phyloP scores from a whole-genome alignment of 2,888 invertebrate genomes.

The Callyntrura sp. region DNA sequence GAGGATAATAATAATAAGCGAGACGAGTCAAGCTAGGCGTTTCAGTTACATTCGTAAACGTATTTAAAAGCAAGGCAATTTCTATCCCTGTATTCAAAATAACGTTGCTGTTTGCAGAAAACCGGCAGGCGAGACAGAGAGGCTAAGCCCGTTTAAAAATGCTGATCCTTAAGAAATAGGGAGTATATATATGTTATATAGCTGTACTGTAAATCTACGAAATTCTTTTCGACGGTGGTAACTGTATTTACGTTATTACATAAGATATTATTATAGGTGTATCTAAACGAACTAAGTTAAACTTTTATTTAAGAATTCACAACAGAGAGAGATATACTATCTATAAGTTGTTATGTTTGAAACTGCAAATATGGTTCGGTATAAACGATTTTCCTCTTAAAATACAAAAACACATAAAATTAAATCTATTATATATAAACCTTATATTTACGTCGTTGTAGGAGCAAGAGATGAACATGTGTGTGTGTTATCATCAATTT shows the following conservation, averaged over 20 bases:
- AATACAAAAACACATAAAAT: slow-evolving; percentile 46
- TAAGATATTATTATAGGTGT: slow-evolving; percentile 2
- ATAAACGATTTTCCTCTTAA: slow-evolving; percentile 66
- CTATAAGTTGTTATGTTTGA: slow-evolving; percentile 79
- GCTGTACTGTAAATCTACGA: neutral
- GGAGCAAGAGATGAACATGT: slow-evolving; percentile 77
- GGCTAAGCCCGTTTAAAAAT: slow-evolving; percentile 57
- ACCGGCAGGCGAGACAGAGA: slow-evolving; percentile 18
- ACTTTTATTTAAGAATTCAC: slow-evolving; percentile 73
- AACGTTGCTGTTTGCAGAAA: slow-evolving; percentile 41
- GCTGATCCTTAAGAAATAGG: slow-evolving; percentile 58
- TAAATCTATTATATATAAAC: slow-evolving; percentile 44
- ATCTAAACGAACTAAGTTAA: slow-evolving; percentile 61
- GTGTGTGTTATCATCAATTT: slow-evolving; percentile 65
- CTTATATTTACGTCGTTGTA: slow-evolving; percentile 74
- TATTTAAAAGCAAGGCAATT: slow-evolving; percentile 56
- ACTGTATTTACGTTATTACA: slow-evolving; percentile 45
- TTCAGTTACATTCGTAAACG: slow-evolving; percentile 40
- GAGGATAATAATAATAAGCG: slow-evolving; percentile 34
- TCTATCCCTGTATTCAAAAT: slow-evolving; percentile 24
- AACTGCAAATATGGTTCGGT: slow-evolving; percentile 70
- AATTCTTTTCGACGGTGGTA: slow-evolving; percentile 24
- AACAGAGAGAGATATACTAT: slow-evolving; percentile 63
- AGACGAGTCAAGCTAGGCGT: slow-evolving; percentile 72
- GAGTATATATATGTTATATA: neutral